Evolutionary conservation across 2,113 vertebrate species (phyloP), one percentile per base, ranked within the genome.

Genomic region (Chaetodon auriga): DNA sequence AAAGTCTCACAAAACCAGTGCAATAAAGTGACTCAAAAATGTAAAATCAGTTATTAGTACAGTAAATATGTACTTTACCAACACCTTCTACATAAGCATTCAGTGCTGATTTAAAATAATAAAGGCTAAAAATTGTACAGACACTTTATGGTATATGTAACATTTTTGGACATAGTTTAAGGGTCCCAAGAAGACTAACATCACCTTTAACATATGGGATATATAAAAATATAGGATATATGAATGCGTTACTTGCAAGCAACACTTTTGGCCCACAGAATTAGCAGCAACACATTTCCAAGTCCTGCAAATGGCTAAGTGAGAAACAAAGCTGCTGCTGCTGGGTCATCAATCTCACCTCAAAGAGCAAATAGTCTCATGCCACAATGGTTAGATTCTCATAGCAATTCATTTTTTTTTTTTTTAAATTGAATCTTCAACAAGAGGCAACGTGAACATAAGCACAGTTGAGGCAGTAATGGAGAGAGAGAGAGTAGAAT

Each of bases 401-500:
- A 49, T 11, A 16, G 57, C 41, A 23, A 23, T 41, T 63, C 0
- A 41, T 21, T 19, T 36, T 38, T 38, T 5, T n/a, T 21, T 19
- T 36, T 30, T 30, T 30, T 30, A 19, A 38, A 36, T 30, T 30
- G 3, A 48, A 46, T 48, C 21, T 46, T 35, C 2, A 48, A 60
- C 41, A 9, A 73, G 18, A 41, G 18, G 18, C 23, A 1, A 25
- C 19, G 51, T 25, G 4, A 18, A 80, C 23, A 30, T 9, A 79
- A 78, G 21, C 45, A 79, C 60, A 81, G n/a, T 78, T 30, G 63
- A 15, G 65, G 23, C 76, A 81, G 55, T 69, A 16, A 57, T 83
- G 65, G 85, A 90, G 81, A 80, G 68, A 90, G 89, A 90, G 89
- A 90, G 81, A 87, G 88, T 74, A 84, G 41, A 87, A 81, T 81